These are phyloP conservation scores for Cheilosia soror DNA, from an alignment of 2,888 invertebrate species.

Conservation along the genomic window DNA sequence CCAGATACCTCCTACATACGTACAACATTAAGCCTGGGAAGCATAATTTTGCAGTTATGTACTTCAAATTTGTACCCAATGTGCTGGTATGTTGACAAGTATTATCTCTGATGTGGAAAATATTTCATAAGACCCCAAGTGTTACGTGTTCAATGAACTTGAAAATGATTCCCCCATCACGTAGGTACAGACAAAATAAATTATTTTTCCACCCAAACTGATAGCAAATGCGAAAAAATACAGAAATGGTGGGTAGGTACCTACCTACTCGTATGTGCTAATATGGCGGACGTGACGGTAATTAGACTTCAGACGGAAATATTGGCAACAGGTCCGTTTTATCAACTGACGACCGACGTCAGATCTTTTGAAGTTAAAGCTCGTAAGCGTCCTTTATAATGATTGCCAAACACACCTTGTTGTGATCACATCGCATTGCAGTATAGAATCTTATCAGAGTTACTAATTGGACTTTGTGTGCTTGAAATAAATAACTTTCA, in stretches of 20 bases:
- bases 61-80: not conserved
- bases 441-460: constrained; percentile 40
- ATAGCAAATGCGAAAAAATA: constrained; percentile 29
- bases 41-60: constrained; percentile 45
- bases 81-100: constrained; percentile 19
- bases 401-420: constrained; percentile 24
- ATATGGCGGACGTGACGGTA: constrained; percentile 29
- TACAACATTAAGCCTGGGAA: constrained; percentile 29
- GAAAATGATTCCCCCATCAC: constrained; percentile 40
- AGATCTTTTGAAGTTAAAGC: not conserved
- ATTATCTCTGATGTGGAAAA: constrained; percentile 40
- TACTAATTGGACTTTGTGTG: constrained; percentile 46
- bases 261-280: not conserved
- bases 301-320: constrained; percentile 4
- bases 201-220: constrained; percentile 18
- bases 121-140: constrained; percentile 58
- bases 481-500: constrained; percentile 31
- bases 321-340: not conserved
- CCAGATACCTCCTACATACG: not conserved
- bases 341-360: not conserved
- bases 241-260: not conserved
- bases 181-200: constrained; percentile 6
- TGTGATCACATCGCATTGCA: constrained; percentile 8
- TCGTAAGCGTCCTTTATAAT: not conserved
- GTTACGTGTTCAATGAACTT: constrained; percentile 73